Percentiles rank a stretch among this genome's conserved stretches.
Conservation (phyloP, 2,888 invertebrate species). For the Athalia cordata region DNA sequence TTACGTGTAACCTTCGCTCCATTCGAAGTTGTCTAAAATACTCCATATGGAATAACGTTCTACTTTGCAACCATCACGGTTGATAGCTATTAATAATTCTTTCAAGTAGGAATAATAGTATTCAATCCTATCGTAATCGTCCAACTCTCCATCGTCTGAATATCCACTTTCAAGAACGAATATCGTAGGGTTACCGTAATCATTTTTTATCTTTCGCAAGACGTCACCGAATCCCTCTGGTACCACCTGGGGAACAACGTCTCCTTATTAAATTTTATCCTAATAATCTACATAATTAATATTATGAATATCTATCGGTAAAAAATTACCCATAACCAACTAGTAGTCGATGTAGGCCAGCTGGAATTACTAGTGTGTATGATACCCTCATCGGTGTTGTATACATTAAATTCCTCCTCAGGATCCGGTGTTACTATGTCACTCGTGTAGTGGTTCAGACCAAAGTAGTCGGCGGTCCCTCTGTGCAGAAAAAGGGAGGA, state of each 20-base stretch:
- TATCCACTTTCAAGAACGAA: slow-evolving; percentile 72
- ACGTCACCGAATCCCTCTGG: slow-evolving; percentile 72
- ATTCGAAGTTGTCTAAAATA: slow-evolving; percentile 81
- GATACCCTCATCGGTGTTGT: slow-evolving; percentile 72
- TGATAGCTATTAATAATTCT: slow-evolving; percentile 73
- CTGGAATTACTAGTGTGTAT: slow-evolving; percentile 76
- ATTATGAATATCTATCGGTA: not conserved
- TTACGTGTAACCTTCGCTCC: slow-evolving; percentile 78
- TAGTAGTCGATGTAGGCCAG: slow-evolving; percentile 79
- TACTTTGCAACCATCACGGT: slow-evolving; percentile 74
- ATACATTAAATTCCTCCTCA: slow-evolving; percentile 44
- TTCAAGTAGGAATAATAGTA: slow-evolving; percentile 72
- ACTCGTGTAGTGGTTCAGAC: slow-evolving; percentile 64
- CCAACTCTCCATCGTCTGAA: slow-evolving; percentile 59
- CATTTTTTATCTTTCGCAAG: slow-evolving; percentile 68
- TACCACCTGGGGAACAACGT: slow-evolving; percentile 60
- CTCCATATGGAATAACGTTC: slow-evolving; percentile 79
- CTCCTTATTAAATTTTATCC: not conserved
- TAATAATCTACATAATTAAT: not conserved
- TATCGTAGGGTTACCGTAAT: slow-evolving; percentile 67
- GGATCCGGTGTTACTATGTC: slow-evolving; percentile 50
- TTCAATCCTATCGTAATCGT: slow-evolving; percentile 60
- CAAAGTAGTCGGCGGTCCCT: slow-evolving; percentile 63
- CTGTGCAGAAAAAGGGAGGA: slow-evolving; percentile 46
- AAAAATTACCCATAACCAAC: slow-evolving; percentile 77